Evolutionary conservation across 1,140 invertebrate species (phyloP).

Genomic region (Diorhabda elongata): DNA sequence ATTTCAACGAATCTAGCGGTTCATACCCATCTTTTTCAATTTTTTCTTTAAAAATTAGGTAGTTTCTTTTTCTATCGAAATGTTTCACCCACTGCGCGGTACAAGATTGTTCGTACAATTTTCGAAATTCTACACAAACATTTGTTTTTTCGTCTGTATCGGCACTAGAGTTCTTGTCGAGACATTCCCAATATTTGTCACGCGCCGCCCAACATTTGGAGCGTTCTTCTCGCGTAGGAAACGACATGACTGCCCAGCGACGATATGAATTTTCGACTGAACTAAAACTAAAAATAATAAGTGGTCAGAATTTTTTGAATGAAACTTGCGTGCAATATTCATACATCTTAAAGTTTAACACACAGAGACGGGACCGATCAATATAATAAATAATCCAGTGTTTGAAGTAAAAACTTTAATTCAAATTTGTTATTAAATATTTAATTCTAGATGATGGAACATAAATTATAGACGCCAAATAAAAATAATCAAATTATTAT

Average conservation of each 20-base stretch:
- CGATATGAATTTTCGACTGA: not conserved
- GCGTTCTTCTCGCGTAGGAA: slow-evolving; percentile 76
- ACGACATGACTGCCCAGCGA: slow-evolving; percentile 62
- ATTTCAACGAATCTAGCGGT: slow-evolving; percentile 50
- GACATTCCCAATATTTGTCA: slow-evolving; percentile 86
- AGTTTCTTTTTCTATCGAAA: slow-evolving; percentile 85
- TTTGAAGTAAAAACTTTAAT: too few relatives aligned
- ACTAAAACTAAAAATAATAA: too few relatives aligned
- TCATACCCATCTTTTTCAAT: slow-evolving; percentile 83
- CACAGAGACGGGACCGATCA: too few relatives aligned
- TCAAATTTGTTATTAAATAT: too few relatives aligned
- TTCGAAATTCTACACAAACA: slow-evolving; percentile 67
- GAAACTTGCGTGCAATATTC: too few relatives aligned
- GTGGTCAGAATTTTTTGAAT: too few relatives aligned
- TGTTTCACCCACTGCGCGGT: slow-evolving; percentile 90
- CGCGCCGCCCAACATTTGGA: slow-evolving; percentile 77
- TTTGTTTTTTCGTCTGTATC: slow-evolving; percentile 30
- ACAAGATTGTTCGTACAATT: slow-evolving; percentile 77
- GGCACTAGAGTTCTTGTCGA: slow-evolving; percentile 57
- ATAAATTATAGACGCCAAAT: too few relatives aligned
- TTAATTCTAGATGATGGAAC: too few relatives aligned
- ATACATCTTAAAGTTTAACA: too few relatives aligned
- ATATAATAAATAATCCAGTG: too few relatives aligned
- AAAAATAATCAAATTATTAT: too few relatives aligned
- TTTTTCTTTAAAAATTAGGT: slow-evolving; percentile 83